phyloP scores from a whole-genome alignment of 2,113 vertebrate species.

The Chiloscyllium plagiosum region DNA sequence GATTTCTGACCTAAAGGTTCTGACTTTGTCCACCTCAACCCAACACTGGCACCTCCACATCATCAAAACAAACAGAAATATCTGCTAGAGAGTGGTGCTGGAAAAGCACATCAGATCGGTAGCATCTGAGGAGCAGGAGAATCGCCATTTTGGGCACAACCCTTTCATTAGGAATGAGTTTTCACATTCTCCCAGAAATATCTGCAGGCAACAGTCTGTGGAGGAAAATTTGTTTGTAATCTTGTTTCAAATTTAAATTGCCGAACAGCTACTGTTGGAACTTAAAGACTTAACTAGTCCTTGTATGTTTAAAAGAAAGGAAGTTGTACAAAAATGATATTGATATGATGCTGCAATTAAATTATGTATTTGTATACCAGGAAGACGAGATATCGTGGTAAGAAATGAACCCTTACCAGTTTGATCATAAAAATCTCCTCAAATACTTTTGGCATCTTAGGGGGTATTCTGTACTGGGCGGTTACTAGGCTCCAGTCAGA shows the following conservation, averaged over 20 bases:
- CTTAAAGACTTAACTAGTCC: not conserved
- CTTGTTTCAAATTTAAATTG: not conserved
- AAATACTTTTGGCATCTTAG: not conserved
- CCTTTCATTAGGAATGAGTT: too few species aligned
- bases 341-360: not conserved
- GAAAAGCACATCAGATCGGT: too few species aligned
- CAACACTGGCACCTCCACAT: too few species aligned
- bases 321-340: not conserved
- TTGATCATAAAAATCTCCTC: not conserved
- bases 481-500: too few species aligned
- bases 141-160: too few species aligned
- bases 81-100: too few species aligned
- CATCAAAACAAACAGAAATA: too few species aligned
- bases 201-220: not conserved
- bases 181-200: not conserved
- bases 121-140: too few species aligned
- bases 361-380: not conserved
- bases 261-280: not conserved
- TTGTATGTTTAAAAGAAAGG: not conserved
- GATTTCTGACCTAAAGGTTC: too few species aligned
- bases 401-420: not conserved
- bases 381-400: not conserved
- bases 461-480: not conserved
- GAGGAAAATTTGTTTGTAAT: not conserved
- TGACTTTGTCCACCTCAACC: too few species aligned